These are phyloP conservation scores for Carabus problematicus DNA, from an alignment of 2,888 invertebrate genomes.

Conservation along the genomic window DNA sequence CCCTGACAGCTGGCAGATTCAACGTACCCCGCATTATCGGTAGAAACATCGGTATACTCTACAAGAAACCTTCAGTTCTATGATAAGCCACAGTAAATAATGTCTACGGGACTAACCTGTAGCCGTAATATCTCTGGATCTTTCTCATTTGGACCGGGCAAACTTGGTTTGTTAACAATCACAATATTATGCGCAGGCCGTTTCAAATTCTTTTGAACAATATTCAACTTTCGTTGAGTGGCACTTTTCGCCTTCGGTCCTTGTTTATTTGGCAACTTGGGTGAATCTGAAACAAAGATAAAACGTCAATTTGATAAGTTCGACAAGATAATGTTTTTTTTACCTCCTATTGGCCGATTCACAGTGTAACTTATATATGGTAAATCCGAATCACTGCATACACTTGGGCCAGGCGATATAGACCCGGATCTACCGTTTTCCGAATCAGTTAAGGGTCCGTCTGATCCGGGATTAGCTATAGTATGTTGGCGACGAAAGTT, in stretches of 20 bases:
- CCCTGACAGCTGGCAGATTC: conserved; percentile 83
- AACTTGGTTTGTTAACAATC: conserved; percentile 77
- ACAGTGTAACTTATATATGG: conserved; percentile 92
- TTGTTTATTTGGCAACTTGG: conserved; percentile 75
- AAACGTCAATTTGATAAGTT: conserved; percentile 41
- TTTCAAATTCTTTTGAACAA: conserved; percentile 60
- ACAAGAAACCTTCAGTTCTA: conserved; percentile 36
- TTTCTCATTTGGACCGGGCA: conserved; percentile 68
- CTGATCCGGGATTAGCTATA: conserved; percentile 57
- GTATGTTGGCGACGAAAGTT: conserved; percentile 57
- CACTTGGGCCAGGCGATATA: conserved; percentile 85
- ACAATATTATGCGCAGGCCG: conserved; percentile 76
- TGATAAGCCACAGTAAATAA: too few species aligned
- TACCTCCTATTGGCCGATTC: conserved; percentile 86
- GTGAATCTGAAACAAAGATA: conserved; percentile 70
- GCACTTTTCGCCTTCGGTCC: conserved; percentile 52
- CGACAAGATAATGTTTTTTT: conserved; percentile 31
- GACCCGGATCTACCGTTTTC: conserved; percentile 70
- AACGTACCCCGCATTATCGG: conserved; percentile 91
- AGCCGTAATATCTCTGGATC: conserved; percentile 79
- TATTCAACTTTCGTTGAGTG: conserved; percentile 50
- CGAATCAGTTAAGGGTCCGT: conserved; percentile 48
- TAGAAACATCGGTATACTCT: conserved; percentile 89
- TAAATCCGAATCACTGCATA: conserved; percentile 87
- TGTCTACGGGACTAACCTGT: conserved; percentile 60